Evolutionary conservation across 1,140 invertebrate species (phyloP).

Genomic region (Drosophila arizonae): DNA sequence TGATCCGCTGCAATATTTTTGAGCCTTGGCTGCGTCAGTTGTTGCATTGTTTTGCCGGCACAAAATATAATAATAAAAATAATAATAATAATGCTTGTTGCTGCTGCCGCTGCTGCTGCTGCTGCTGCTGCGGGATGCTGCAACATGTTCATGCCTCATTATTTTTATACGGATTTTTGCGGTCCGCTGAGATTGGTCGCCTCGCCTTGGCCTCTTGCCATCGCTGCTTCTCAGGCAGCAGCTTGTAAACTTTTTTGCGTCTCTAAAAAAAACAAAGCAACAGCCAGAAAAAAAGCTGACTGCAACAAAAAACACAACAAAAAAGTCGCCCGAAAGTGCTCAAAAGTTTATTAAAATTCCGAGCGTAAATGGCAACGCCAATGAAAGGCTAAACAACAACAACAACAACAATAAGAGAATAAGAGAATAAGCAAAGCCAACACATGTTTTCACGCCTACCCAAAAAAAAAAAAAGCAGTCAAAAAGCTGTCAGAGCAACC

Average conservation of each 20-base stretch:
- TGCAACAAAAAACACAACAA: constrained; percentile 15
- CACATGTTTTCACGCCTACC: constrained; percentile 80
- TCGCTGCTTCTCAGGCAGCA: constrained; percentile 61
- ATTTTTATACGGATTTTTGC: constrained; percentile 79
- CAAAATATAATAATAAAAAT: constrained; percentile 21
- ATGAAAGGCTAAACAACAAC: constrained; percentile 15
- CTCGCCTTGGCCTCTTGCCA: constrained; percentile 55
- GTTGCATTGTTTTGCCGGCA: constrained; percentile 66
- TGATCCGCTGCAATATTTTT: constrained; percentile 79
- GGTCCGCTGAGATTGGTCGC: constrained; percentile 65
- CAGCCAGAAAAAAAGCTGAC: constrained; percentile 19
- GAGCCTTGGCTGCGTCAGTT: constrained; percentile 51
- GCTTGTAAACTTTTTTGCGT: constrained; percentile 13
- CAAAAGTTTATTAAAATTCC: constrained; percentile 80
- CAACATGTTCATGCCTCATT: constrained; percentile 81
- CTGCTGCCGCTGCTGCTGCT: constrained; percentile 21
- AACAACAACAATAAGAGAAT: not conserved
- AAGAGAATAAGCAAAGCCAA: constrained; percentile 50
- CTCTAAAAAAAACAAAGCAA: not conserved
- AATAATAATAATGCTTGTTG: constrained; percentile 68
- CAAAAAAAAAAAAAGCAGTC: constrained; percentile 24
- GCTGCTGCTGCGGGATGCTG: constrained; percentile 53
- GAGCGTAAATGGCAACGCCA: constrained; percentile 41
- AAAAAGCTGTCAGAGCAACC: constrained; percentile 63
- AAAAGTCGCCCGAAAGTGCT: constrained; percentile 27